Conservation (phyloP, 2,888 invertebrate species). For the Tetranychus piercei region DNA sequence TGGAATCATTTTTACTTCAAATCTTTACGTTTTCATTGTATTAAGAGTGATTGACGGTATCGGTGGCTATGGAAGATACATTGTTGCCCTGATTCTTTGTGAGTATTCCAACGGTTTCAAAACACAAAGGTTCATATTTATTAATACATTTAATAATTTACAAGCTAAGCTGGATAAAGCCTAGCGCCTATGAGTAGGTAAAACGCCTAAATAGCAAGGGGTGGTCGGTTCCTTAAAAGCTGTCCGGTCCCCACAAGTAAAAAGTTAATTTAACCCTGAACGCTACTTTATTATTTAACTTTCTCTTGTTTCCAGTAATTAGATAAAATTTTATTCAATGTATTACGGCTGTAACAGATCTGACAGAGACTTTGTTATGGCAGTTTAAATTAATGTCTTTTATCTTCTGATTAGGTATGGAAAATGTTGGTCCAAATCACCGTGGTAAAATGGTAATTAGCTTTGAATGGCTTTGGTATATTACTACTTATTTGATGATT, state of each 20-base stretch:
- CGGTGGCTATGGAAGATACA: conserved; percentile 8
- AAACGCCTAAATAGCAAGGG: too few species aligned
- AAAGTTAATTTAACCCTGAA: too few species aligned
- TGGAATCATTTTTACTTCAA: conserved; percentile 24
- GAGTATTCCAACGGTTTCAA: background rate
- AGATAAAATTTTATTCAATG: too few species aligned
- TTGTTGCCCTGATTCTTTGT: background rate
- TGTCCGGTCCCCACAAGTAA: too few species aligned
- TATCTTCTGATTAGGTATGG: background rate
- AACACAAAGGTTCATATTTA: too few species aligned
- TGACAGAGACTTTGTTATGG: background rate
- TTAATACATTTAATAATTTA: too few species aligned
- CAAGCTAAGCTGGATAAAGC: too few species aligned
- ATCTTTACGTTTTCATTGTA: conserved; percentile 23
- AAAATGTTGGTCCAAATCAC: conserved; percentile 4
- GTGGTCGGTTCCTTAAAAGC: too few species aligned
- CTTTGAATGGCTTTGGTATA: conserved; percentile 4
- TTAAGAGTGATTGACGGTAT: conserved; percentile 22
- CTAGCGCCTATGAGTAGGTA: too few species aligned
- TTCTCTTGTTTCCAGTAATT: too few species aligned
- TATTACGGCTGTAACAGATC: too few species aligned
- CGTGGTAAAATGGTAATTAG: background rate
- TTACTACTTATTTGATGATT: background rate
- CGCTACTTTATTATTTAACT: too few species aligned
- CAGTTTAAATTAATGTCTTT: background rate